Evolutionary conservation across 2,113 vertebrate genomes (phyloP), one percentile per base, ranked within the genome.

Genomic region (Dasyornis broadbenti): DNA sequence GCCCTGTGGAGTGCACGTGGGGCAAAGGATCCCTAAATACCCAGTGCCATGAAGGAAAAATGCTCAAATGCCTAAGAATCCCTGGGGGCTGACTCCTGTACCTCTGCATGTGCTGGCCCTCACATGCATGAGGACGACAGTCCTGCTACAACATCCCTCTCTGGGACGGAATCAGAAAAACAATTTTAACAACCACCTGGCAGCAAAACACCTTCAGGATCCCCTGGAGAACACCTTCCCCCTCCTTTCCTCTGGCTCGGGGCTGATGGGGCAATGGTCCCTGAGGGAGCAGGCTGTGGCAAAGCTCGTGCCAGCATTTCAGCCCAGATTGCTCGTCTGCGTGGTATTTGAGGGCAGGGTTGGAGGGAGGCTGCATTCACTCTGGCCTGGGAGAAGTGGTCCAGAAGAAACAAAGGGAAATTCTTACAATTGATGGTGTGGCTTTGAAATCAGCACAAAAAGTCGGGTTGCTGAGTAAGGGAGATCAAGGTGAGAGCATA

Each of bases 401-500:
- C 10, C 17, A 45, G 78, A 64, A 57, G 24, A 82, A 84, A 60
- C 9, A 31, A 77, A 70, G 13, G 12, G 27, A 50, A 82, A 27
- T 12, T 40, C 21, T 83, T 47, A 28, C 2, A 33, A 10, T 2
- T 44, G 53, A 15, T 1, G 1, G 14, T 3, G 27, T 3, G 1
- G 44, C 63, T 71, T 78, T 75, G 77, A 78, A 89, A 91, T 64
- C 65, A 86, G 84, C 85, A 56, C 22, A 64, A 66, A 39, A 70
- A 81, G 18, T 39, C 0, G 0, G 15, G 9, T n/a, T 89, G 72
- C 91, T 92, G 71, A 75, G 52, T 78, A 83, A 90, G 76, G 69
- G 73, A 94, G 91, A 91, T 89, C 56, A 92, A 94, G 92, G 95
- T 21, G 20, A 90, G 35, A 42, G 26, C 35, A 59, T 28, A 33